Evolutionary conservation across 2,888 invertebrate genomes (phyloP), one percentile per base, ranked within the genome.

Genomic region (Spisula solida): DNA sequence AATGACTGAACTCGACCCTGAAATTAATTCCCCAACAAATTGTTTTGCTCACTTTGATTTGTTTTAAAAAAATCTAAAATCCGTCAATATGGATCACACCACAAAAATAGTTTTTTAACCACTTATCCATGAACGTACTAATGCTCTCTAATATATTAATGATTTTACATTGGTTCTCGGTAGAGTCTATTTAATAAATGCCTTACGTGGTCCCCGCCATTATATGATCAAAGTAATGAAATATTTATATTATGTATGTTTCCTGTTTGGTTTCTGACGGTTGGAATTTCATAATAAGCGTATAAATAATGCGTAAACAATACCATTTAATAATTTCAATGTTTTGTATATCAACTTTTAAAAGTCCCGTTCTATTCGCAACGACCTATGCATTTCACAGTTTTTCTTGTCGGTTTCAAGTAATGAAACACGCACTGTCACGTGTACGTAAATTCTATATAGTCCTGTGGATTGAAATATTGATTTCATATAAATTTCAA

Each of bases 361-460:
- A n/a, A 16, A 75, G 75, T 66, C 66, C 82, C 25, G 14, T 82
- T 82, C 82, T 41, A 66, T 82, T 66, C 34, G n/a, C 47, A 47
- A 60, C 16, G 12, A 31, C 31, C 34, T 47, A 41, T 60, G 66
- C 41, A 82, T 82, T 82, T 82, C 82, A 82, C 82, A 82, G 82
- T 82, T 82, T 82, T 47, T 16, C 66, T 47, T 82, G 82, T 47
- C 82, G 66, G 75, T 75, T 75, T 75, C 14, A 14, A 14, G 10
- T 31, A 34, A 34, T 75, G 34, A 31, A 75, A 75, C 31, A 31
- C 31, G 12, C 75, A 75, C 12, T 31, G 34, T 75, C 34, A 34
- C 18, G 18, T 75, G 31, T 34, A 75, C 12, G 75, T 34, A 75
- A 75, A 25, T 34, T 0, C 29, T 75, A 16, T 75, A 34, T 31